Base-by-base conservation (phyloP, 2,113 vertebrate species). In the Cyphomyrus plagiostoma region DNA sequence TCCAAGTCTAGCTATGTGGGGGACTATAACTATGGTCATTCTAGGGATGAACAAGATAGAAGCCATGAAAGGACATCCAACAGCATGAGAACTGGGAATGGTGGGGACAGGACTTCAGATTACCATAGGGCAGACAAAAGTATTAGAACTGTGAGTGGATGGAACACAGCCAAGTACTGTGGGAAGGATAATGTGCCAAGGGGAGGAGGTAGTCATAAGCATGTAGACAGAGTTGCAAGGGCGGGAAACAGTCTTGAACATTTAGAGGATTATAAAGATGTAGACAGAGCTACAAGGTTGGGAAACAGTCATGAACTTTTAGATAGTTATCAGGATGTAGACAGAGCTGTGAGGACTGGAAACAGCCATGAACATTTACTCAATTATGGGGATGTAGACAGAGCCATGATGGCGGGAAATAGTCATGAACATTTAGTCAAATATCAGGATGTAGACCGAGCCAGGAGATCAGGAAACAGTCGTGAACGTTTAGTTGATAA, bases 21-120 rank as follows among this genome's bases (percentile, higher is more conserved):
- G 88, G 88, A 89, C 88, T 89, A 89, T 49, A 89, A 84, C 39
- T 89, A 45, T n/a, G 77, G 88, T 30, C 88, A 56, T 49, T 21
- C 39, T 10, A 80, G 48, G 21, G 88, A 82, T 49, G 49, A 42
- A 30, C 49, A n/a, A n/a, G 30, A 19, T 39, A 50, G 19, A 42
- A 56, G 30, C 74, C 10, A 46, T 86, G 52, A 66, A 2, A 46
- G 30, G 11, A 19, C 74, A 53, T 10, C 30, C 8, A 26, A 26
- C 35, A 89, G 19, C 56, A 8, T 23, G 49, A 42, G 77, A 83
- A 21, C 77, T 35, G 77, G 15, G 74, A 50, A 50, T 35, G 19
- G 11, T 35, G 4, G 30, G 23, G 88, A 56, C 17, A 35, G 66
- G 26, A 82, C 35, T 2, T 48, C 74, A 21, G 50, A 83, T 56